Percentiles rank a stretch among this genome's conserved stretches.
Conservation (phyloP, 1,140 invertebrate genomes). For the Macrosteles quadrilineatus region DNA sequence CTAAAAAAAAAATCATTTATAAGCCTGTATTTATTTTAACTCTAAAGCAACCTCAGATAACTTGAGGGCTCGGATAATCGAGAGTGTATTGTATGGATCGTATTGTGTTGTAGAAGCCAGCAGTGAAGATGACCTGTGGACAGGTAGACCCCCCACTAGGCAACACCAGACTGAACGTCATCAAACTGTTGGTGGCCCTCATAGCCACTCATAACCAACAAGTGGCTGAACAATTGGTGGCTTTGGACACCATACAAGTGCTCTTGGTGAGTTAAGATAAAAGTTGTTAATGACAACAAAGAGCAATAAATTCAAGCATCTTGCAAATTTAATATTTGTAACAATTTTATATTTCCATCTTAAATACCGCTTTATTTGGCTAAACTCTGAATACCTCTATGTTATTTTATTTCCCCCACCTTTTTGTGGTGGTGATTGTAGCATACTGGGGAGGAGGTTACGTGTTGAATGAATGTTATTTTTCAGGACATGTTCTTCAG, state of each 20-base stretch:
- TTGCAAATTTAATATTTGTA: too few relatives aligned
- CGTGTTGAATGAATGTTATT: too few relatives aligned
- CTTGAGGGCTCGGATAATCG: too few relatives aligned
- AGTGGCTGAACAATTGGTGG: slow-evolving; percentile 56
- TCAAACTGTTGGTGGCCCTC: slow-evolving; percentile 69
- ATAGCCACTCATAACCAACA: slow-evolving; percentile 65
- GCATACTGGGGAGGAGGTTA: too few relatives aligned
- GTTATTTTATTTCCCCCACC: too few relatives aligned
- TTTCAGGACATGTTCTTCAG: slow-evolving; percentile 81
- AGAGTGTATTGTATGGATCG: too few relatives aligned
- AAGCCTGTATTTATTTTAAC: too few relatives aligned
- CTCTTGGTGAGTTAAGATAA: slow-evolving; percentile 58
- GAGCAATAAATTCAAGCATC: too few relatives aligned
- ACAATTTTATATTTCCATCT: slow-evolving; percentile 9
- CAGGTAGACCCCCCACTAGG: slow-evolving; percentile 72
- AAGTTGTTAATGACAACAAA: not conserved
- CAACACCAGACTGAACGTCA: slow-evolving; percentile 71
- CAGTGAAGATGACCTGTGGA: slow-evolving; percentile 66
- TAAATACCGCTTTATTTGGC: not conserved
- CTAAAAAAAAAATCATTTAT: too few relatives aligned
- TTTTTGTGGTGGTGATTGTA: too few relatives aligned
- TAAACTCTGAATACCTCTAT: too few relatives aligned
- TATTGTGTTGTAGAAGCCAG: slow-evolving; percentile 60
- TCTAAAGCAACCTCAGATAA: too few relatives aligned
- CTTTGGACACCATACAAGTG: slow-evolving; percentile 61